These are phyloP conservation scores for Nicator chloris DNA, from an alignment of 2,113 vertebrate species.

Conservation along the genomic window DNA sequence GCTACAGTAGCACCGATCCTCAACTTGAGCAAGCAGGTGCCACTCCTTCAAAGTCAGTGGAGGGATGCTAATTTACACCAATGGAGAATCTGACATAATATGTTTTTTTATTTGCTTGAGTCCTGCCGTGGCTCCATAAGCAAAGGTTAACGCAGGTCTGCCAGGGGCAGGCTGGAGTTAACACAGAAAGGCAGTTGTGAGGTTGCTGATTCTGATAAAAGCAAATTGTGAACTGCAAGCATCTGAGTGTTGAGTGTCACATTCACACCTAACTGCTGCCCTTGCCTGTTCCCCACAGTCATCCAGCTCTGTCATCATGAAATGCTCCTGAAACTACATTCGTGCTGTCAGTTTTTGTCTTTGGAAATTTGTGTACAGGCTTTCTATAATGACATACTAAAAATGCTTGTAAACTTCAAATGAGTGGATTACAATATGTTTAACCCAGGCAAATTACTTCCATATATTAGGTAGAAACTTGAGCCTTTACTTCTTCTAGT, in stretches of 20 bases:
- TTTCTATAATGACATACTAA: neutral
- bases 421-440: neutral
- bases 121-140: constrained; percentile 61
- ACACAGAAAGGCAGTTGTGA: constrained; percentile 56
- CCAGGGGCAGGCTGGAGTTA: constrained; percentile 59
- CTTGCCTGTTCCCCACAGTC: constrained; percentile 37
- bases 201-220: constrained; percentile 55
- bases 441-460: neutral
- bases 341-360: constrained; percentile 24
- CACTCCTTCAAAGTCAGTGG: constrained; percentile 27
- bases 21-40: constrained; percentile 6
- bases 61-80: constrained; percentile 37
- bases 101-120: constrained; percentile 60
- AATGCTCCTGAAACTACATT: neutral
- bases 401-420: neutral
- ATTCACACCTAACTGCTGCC: constrained; percentile 42
- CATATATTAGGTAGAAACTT: neutral
- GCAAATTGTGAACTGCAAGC: constrained; percentile 59
- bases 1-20: neutral
- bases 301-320: constrained; percentile 13
- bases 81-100: neutral
- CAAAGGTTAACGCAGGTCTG: constrained; percentile 65
- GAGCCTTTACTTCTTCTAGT: neutral
- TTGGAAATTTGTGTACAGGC: neutral
- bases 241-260: constrained; percentile 57